A percentile compares a stretch with the other conserved stretches of the same genome.
phyloP scores from a whole-genome alignment of 2,888 invertebrate species.

The Lasioglossum morio region DNA sequence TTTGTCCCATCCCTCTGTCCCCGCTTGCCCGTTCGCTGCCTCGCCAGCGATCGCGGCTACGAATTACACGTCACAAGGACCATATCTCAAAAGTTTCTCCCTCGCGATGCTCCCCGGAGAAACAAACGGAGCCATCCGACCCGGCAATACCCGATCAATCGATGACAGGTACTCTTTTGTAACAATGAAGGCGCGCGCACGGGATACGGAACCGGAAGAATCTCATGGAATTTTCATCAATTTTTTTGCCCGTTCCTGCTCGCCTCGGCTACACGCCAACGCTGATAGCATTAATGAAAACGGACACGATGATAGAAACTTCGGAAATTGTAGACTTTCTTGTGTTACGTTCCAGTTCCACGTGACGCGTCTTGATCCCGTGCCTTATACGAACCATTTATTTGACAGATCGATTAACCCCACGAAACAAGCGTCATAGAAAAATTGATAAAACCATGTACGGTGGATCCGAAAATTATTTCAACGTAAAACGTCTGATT shows the following conservation, averaged over 20 bases:
- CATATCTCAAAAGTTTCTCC: conserved; percentile 64
- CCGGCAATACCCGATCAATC: conserved; percentile 52
- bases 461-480: not conserved
- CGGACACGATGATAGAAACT: conserved; percentile 12
- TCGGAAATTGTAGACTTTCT: not conserved
- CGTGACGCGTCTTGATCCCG: not conserved
- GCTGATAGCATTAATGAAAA: conserved; percentile 19
- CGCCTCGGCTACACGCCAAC: not conserved
- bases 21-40: conserved; percentile 3
- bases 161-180: conserved; percentile 30
- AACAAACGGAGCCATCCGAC: conserved; percentile 49
- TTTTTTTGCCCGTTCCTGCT: not conserved
- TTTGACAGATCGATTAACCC: not conserved
- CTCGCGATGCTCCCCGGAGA: conserved; percentile 50
- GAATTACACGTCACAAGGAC: conserved; percentile 61
- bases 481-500: no score
- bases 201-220: not conserved
- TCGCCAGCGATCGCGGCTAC: conserved; percentile 47
- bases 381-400: not conserved
- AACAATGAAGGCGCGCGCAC: conserved; percentile 22
- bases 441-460: not conserved
- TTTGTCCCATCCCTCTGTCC: conserved; percentile 11
- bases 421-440: no score
- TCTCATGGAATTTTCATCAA: conserved; percentile 38
- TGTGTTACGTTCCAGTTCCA: not conserved